These are phyloP conservation scores for Lissonota sp. DNA, from an alignment of 2,888 invertebrate species.

Conservation along the genomic window DNA sequence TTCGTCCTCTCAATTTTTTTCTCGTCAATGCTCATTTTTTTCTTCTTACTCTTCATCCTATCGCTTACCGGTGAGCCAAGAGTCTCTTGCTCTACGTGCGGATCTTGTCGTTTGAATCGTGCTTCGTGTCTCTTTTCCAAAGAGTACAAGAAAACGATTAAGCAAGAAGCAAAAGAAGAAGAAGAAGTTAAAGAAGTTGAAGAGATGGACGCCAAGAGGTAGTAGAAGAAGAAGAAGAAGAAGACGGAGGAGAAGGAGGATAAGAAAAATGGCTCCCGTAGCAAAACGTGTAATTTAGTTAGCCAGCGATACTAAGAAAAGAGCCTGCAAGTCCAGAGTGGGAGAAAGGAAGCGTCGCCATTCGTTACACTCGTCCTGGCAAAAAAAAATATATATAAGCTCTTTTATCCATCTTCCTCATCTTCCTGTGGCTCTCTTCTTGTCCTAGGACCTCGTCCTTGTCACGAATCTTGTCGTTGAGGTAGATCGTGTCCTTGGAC, in stretches of 20 bases:
- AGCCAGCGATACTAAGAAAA: slow-evolving; percentile 58
- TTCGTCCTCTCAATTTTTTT: slow-evolving; percentile 16
- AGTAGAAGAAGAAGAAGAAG: slow-evolving; percentile 23
- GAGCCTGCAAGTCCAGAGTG: slow-evolving; percentile 27
- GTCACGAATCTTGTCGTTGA: slow-evolving; percentile 73
- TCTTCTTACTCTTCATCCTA: slow-evolving; percentile 6
- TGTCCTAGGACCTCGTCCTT: slow-evolving; percentile 68
- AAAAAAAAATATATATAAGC: slow-evolving; percentile 11
- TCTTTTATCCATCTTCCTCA: slow-evolving; percentile 60
- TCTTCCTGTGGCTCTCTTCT: slow-evolving; percentile 49
- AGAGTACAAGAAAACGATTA: slow-evolving; percentile 16
- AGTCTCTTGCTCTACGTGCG: slow-evolving; percentile 20
- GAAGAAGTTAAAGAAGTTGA: slow-evolving; percentile 18
- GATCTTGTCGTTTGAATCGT: slow-evolving; percentile 55
- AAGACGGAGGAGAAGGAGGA: slow-evolving; percentile 37
- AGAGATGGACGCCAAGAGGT: too few species aligned
- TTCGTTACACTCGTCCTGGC: slow-evolving; percentile 16
- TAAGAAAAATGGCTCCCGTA: slow-evolving; percentile 65
- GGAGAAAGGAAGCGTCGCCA: neutral
- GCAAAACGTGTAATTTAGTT: slow-evolving; percentile 63
- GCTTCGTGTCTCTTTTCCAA: slow-evolving; percentile 30
- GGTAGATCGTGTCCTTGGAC: slow-evolving; percentile 77
- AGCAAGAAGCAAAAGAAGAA: slow-evolving; percentile 17
- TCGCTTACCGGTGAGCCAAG: slow-evolving; percentile 8
- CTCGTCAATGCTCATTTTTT: neutral